phyloP scores from a whole-genome alignment of 1,140 invertebrate species.

The Drosophila dunni region DNA sequence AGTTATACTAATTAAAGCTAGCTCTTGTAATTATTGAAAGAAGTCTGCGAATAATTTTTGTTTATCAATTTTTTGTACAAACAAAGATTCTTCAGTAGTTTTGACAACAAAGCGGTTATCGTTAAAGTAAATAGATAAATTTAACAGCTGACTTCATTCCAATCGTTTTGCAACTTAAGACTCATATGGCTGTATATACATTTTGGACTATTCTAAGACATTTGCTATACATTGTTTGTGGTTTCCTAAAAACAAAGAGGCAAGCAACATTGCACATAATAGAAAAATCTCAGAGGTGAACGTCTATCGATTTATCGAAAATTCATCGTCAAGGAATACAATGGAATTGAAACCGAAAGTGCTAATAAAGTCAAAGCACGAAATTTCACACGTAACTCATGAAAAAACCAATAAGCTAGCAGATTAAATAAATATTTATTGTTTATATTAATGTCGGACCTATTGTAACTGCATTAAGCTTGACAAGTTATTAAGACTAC shows the following conservation, averaged over 20 bases:
- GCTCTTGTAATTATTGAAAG: background rate
- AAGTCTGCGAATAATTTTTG: constrained; percentile 1
- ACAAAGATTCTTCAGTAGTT: background rate
- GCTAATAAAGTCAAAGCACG: background rate
- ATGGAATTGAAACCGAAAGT: background rate
- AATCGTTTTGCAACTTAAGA: constrained; percentile 1
- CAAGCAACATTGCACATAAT: background rate
- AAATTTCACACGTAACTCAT: background rate
- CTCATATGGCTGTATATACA: too few species aligned
- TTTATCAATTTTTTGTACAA: constrained; percentile 17
- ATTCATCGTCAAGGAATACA: background rate
- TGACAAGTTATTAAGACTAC: too few species aligned
- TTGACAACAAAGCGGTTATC: constrained; percentile 10
- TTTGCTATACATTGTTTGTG: background rate
- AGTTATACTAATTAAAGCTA: background rate
- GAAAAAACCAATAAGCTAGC: background rate
- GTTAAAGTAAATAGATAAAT: background rate
- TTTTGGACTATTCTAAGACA: too few species aligned
- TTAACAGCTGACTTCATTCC: constrained; percentile 8
- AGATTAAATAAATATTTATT: background rate
- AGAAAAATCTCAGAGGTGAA: background rate
- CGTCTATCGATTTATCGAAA: constrained; percentile 6
- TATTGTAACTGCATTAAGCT: too few species aligned
- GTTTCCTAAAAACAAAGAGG: too few species aligned
- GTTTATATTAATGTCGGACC: too few species aligned